Evolutionary conservation across 2,888 invertebrate genomes (phyloP), one percentile per base, ranked within the genome.

Genomic region (Phrixothrix hirtus): DNA sequence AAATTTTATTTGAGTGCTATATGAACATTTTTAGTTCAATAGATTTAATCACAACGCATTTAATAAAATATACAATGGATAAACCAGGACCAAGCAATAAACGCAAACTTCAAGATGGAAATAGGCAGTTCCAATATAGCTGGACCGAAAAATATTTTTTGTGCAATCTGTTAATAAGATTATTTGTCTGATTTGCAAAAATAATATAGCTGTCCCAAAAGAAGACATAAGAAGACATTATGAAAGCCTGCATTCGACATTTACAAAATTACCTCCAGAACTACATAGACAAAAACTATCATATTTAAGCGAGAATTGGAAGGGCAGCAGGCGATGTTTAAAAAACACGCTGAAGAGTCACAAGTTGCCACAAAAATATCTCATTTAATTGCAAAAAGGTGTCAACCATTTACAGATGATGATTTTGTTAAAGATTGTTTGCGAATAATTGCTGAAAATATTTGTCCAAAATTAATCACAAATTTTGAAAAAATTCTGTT

Each of bases 291-390:
- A n/a, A n/a, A n/a, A n/a, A n/a, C n/a, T n/a, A n/a, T n/a, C 10
- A 29, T 29, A 29, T 6, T 29, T 29, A 29, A 29, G 10, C n/a
- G 29, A 29, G 29, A 29, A 29, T 6, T 29, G 5, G 29, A n/a
- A 6, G 29, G 10, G 10, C 29, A 29, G 29, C 42, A 31, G 9
- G 30, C n/a, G 15, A 30, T 37, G 12, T 39, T 54, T 54, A 42
- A 51, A 38, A 17, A 30, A 12, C 15, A 11, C 26, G 27, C 15
- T 36, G 29, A 45, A 16, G 38, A 37, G 35, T 5, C 25, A 29
- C 11, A 6, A 29, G 10, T n/a, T 29, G 5, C 9, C 10, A 6
- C 10, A 3, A 10, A 9, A 29, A 29, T 29, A 29, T 29, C n/a
- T 29, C 29, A 2, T 29, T 29, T 29, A 29, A n/a, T n/a, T n/a